phyloP scores from a whole-genome alignment of 2,888 invertebrate genomes.

The Aproaerema taeniolella region DNA sequence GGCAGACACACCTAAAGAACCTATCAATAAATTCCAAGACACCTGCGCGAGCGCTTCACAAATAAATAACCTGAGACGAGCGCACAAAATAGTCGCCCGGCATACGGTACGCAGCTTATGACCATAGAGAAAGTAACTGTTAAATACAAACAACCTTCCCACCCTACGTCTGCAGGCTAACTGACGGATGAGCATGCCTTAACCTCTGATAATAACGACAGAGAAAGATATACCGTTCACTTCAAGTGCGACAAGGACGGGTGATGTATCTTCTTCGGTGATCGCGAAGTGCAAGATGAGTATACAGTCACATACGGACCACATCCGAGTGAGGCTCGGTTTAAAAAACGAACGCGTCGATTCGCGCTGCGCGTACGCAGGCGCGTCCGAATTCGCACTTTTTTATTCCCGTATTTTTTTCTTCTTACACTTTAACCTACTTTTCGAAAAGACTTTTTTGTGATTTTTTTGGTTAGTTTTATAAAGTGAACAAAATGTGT shows the following conservation, averaged over 20 bases:
- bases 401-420: not conserved
- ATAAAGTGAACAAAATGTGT: conserved; percentile 26
- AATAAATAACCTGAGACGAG: conserved; percentile 49
- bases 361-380: conserved; percentile 63
- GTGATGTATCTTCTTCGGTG: conserved; percentile 71
- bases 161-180: conserved; percentile 62
- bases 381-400: conserved; percentile 33
- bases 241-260: conserved; percentile 42
- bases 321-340: conserved; percentile 70
- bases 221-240: conserved; percentile 40
- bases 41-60: conserved; percentile 42
- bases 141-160: conserved; percentile 55
- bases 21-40: conserved; percentile 36
- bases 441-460: not conserved
- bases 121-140: conserved; percentile 63
- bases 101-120: conserved; percentile 62
- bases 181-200: conserved; percentile 73
- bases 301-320: conserved; percentile 75
- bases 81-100: conserved; percentile 48
- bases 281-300: conserved; percentile 75
- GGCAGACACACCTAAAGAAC: conserved; percentile 21
- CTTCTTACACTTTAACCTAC: not conserved
- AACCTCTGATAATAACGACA: conserved; percentile 73
- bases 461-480: not conserved
- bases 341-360: conserved; percentile 59